Evolutionary conservation across 2,113 vertebrate species (phyloP).

Genomic region (mouse (Mus musculus)): GRCm39 chr5:147505001-147505500

Average conservation of each 20-base stretch:
- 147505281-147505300: not conserved
- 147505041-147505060: not conserved
- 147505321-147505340: not conserved
- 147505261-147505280: not conserved
- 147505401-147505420: not conserved
- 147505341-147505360: not conserved
- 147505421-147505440: not conserved
- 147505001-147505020: not conserved
- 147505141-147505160: too few species aligned
- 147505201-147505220: too few species aligned
- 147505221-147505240: too few species aligned
- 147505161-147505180: too few species aligned
- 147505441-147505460: not conserved
- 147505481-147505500: not conserved
- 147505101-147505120: too few species aligned
- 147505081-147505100: too few species aligned
- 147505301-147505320: not conserved
- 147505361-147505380: not conserved
- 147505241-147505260: not conserved
- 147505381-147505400: not conserved
- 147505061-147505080: too few species aligned
- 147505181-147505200: too few species aligned
- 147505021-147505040: not conserved
- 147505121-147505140: too few species aligned
- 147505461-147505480: not conserved